Conservation (phyloP, 2,888 invertebrate genomes). For the Lasius fuliginosus region DNA sequence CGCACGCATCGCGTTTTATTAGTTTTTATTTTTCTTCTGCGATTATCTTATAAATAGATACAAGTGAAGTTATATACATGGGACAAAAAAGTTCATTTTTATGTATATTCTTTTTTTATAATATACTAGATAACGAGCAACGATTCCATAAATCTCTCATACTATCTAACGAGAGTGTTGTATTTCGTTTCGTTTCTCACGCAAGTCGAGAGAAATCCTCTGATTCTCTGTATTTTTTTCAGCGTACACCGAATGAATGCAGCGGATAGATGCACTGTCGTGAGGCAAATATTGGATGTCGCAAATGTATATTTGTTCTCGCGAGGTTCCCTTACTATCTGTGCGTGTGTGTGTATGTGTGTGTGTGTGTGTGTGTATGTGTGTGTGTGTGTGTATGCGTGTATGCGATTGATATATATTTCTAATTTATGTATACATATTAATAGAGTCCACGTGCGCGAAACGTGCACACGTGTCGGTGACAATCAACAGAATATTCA, state of each 20-base stretch:
- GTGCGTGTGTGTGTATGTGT: background rate
- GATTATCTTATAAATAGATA: slow-evolving; percentile 30
- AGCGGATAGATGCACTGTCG: background rate
- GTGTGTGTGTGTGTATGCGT: background rate
- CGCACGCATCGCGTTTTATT: slow-evolving; percentile 8
- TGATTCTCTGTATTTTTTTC: background rate
- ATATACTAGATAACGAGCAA: slow-evolving; percentile 31
- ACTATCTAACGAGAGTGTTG: slow-evolving; percentile 20
- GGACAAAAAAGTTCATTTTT: slow-evolving; percentile 11
- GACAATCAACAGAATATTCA: background rate
- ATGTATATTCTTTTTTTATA: slow-evolving; percentile 9
- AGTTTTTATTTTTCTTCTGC: slow-evolving; percentile 1
- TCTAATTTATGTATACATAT: slow-evolving; percentile 33
- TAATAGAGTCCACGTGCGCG: slow-evolving; percentile 5
- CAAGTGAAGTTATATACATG: slow-evolving; percentile 39
- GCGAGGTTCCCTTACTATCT: background rate
- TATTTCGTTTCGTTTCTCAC: background rate
- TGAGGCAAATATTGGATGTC: background rate
- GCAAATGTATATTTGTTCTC: background rate
- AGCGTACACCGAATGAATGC: background rate
- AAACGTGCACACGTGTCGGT: slow-evolving; percentile 3
- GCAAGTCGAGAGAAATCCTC: background rate
- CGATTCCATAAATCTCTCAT: slow-evolving; percentile 26
- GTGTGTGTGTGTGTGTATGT: background rate
- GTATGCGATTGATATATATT: slow-evolving; percentile 4